Conservation (phyloP, 37 sponge, comb jelly and placozoan species). For the Theonella swinhoei region DNA sequence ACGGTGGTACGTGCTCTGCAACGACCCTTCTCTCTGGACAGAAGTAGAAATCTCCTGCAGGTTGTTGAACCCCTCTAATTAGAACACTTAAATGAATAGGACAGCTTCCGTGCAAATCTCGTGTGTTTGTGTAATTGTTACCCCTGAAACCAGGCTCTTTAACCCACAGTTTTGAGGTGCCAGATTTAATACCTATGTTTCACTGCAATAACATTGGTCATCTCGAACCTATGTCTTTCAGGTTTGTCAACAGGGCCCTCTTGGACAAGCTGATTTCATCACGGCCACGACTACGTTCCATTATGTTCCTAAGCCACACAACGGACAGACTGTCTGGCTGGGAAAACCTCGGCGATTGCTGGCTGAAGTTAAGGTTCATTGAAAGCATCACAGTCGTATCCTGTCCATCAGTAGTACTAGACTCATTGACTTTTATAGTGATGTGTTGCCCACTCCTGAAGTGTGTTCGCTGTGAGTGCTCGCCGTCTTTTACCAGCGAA, state of each 20-base stretch:
- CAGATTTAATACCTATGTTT: too few species aligned
- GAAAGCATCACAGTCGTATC: background rate
- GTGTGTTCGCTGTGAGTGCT: conserved; percentile 9
- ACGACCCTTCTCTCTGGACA: conserved; percentile 37
- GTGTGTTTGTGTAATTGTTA: background rate
- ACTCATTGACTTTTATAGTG: background rate
- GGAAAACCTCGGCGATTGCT: background rate
- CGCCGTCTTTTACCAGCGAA: background rate
- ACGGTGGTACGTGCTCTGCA: conserved; percentile 52
- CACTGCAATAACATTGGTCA: too few species aligned
- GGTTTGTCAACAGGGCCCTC: background rate
- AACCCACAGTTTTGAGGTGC: too few species aligned
- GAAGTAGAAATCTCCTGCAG: conserved; percentile 13
- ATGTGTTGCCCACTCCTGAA: background rate
- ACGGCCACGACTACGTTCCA: background rate
- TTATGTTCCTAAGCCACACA: background rate
- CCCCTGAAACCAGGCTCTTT: too few species aligned
- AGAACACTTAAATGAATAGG: background rate
- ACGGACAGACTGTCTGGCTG: background rate
- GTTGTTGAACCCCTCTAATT: background rate
- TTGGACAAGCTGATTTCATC: background rate
- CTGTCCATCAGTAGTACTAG: conserved; percentile 4
- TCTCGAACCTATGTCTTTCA: too few species aligned
- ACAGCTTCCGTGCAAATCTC: conserved; percentile 1
- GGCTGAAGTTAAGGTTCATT: conserved; percentile 1